Evolutionary conservation across 2,113 vertebrate species (phyloP).

Genomic region (Rhinoderma darwinii): DNA sequence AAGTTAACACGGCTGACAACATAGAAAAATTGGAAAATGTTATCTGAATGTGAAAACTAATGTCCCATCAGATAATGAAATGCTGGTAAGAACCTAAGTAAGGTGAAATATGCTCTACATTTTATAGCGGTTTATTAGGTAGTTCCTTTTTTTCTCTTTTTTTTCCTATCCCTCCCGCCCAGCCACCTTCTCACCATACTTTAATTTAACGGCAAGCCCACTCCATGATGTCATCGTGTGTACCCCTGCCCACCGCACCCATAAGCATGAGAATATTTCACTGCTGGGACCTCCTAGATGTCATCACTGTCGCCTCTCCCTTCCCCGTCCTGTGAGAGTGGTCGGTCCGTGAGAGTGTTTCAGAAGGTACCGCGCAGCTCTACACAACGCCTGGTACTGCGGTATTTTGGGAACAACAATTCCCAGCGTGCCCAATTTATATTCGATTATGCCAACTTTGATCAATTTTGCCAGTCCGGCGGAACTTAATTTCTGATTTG

Average conservation of each 20-base stretch:
- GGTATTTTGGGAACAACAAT: neutral
- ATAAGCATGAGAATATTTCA: neutral
- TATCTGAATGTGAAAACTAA: too few relatives aligned
- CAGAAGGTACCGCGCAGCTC: too few relatives aligned
- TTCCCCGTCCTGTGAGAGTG: neutral
- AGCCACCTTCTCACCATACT: neutral
- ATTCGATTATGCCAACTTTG: too few relatives aligned
- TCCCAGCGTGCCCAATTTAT: neutral
- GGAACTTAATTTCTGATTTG: too few relatives aligned
- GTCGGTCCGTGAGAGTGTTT: neutral
- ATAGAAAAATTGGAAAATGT: too few relatives aligned
- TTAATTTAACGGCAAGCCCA: neutral
- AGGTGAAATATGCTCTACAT: too few relatives aligned
- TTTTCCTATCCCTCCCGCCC: neutral
- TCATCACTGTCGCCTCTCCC: neutral
- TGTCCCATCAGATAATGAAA: too few relatives aligned
- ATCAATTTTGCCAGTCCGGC: too few relatives aligned
- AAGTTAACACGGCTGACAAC: too few relatives aligned
- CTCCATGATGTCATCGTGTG: slow-evolving; percentile 4
- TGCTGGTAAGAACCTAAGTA: too few relatives aligned
- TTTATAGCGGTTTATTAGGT: too few relatives aligned
- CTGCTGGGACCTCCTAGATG: neutral
- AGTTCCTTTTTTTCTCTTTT: neutral
- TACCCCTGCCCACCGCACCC: neutral
- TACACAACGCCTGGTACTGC: neutral